Evolutionary conservation across 2,113 vertebrate genomes (phyloP).

Genomic region (Ctenodactylus gundi): DNA sequence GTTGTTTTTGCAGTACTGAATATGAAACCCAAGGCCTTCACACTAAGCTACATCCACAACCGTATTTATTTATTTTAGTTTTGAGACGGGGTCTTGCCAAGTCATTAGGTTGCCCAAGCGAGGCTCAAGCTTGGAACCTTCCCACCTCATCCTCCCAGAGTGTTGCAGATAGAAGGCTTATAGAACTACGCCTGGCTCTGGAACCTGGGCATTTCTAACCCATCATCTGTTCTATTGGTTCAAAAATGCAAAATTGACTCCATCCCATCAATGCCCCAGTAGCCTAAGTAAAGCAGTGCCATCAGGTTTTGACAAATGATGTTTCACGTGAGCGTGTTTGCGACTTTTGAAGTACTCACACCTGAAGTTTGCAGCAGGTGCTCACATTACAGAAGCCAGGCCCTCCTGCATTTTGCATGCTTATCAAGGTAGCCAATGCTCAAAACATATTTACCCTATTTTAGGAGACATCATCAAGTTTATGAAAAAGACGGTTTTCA

Average conservation of each 20-base stretch:
- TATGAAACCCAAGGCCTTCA: too few species aligned
- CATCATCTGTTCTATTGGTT: not conserved
- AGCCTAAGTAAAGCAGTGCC: slow-evolving; percentile 14
- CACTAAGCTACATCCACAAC: too few species aligned
- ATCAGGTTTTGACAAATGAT: slow-evolving; percentile 55
- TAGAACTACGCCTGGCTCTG: too few species aligned
- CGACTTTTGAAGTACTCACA: slow-evolving; percentile 37
- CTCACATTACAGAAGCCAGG: slow-evolving; percentile 16
- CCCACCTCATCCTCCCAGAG: too few species aligned
- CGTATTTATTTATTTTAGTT: too few species aligned
- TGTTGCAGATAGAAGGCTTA: too few species aligned
- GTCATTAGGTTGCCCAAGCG: too few species aligned
- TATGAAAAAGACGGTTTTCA: slow-evolving; percentile 35
- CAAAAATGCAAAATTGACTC: not conserved
- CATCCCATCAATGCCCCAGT: not conserved
- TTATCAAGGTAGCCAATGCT: slow-evolving; percentile 47
- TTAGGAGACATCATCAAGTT: slow-evolving; percentile 50
- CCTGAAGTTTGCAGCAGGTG: slow-evolving; percentile 59
- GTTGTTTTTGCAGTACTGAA: too few species aligned
- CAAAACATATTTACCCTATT: slow-evolving; percentile 37
- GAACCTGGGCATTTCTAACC: not conserved
- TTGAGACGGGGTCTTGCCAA: too few species aligned
- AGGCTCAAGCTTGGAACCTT: too few species aligned
- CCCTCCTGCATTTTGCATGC: slow-evolving; percentile 39
- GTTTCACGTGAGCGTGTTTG: slow-evolving; percentile 50